phyloP scores from a whole-genome alignment of 2,797 vertebrate species.

The Sylvilagus floridanus region DNA sequence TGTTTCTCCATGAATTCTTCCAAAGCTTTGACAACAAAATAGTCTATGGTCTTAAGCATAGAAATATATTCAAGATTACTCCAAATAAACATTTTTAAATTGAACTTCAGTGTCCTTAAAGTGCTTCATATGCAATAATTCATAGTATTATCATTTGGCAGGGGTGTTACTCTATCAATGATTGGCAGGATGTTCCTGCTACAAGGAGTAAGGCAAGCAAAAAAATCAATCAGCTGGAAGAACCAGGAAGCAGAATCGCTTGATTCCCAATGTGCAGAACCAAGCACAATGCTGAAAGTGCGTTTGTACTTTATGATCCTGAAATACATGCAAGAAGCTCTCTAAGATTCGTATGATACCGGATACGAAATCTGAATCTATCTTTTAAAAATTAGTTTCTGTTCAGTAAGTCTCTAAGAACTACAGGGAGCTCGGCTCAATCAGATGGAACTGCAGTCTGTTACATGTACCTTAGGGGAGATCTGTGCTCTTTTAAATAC shows the following conservation, averaged over 20 bases:
- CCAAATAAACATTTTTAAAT: not conserved
- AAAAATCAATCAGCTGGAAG: not conserved
- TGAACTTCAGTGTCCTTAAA: not conserved
- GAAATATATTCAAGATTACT: not conserved
- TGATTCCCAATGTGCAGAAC: not conserved
- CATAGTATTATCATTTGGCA: not conserved
- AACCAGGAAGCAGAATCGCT: not conserved
- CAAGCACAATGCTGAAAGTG: not conserved
- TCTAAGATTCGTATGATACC: not conserved
- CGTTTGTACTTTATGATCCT: not conserved
- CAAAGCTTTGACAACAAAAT: not conserved
- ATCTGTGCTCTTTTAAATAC: slow-evolving; percentile 54
- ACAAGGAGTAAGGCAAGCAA: not conserved
- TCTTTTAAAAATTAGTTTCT: slow-evolving; percentile 7
- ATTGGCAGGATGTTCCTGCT: not conserved
- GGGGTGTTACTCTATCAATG: not conserved
- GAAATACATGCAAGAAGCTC: not conserved
- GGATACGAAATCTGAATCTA: not conserved
- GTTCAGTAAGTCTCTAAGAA: slow-evolving; percentile 33
- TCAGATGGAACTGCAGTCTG: not conserved
- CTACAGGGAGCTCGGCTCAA: not conserved
- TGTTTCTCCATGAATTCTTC: not conserved
- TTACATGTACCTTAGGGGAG: not conserved
- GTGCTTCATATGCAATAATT: not conserved
- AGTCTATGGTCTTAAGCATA: not conserved